phyloP scores from a whole-genome alignment of 2,888 invertebrate genomes.

The Cataglyphis cursor region DNA sequence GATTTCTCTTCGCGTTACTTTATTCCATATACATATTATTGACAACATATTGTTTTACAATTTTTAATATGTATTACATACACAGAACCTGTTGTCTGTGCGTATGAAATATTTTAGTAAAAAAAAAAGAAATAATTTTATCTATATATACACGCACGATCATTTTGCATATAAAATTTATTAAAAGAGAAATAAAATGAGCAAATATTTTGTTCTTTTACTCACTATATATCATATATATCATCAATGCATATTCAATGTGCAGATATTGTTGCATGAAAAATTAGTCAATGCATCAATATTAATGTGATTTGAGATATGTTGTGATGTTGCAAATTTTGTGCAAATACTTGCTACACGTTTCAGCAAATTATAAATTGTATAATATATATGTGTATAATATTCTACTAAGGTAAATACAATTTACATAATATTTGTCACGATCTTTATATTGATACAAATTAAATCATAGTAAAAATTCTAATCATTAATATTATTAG shows the following conservation, averaged over 20 bases:
- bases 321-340: background rate
- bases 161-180: background rate
- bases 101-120: background rate
- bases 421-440: conserved; percentile 25
- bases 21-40: background rate
- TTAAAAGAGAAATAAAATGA: background rate
- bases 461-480: conserved; percentile 37
- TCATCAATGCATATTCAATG: background rate
- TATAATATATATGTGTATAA: background rate
- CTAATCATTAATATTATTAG: conserved; percentile 33
- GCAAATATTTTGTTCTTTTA: background rate
- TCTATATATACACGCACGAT: background rate
- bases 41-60: background rate
- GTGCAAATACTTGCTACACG: conserved; percentile 15
- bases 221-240: background rate
- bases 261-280: background rate
- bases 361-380: conserved; percentile 42
- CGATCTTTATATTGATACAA: conserved; percentile 19
- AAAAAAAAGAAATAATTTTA: background rate
- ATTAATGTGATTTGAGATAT: conserved; percentile 5
- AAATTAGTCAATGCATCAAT: conserved; percentile 21
- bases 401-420: conserved; percentile 20
- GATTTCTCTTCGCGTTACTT: background rate
- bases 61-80: background rate
- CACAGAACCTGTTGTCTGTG: background rate